phyloP scores from a whole-genome alignment of 2,888 invertebrate genomes.

The Trilocha varians region DNA sequence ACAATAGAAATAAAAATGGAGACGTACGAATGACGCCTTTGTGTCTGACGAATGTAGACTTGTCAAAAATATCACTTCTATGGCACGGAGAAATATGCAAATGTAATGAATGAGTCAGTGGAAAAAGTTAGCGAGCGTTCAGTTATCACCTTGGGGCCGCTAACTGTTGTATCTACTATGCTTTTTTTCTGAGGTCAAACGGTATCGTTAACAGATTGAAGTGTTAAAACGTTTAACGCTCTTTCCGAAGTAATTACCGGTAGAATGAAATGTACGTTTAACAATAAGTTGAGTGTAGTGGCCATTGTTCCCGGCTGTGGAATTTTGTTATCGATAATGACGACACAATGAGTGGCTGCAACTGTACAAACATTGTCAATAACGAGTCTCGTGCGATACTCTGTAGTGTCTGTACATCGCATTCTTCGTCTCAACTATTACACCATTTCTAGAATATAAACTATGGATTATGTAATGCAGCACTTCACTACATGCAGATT shows the following conservation, averaged over 20 bases:
- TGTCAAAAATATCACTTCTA: constrained; percentile 24
- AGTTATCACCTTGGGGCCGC: constrained; percentile 40
- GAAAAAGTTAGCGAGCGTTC: constrained; percentile 30
- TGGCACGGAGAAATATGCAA: constrained; percentile 31
- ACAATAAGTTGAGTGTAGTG: neutral
- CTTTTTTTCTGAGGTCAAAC: constrained; percentile 21
- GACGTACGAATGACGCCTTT: constrained; percentile 21
- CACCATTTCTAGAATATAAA: neutral
- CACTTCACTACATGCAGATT: neutral
- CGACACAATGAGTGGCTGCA: constrained; percentile 37
- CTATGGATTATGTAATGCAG: neutral
- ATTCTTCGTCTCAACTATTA: constrained; percentile 11
- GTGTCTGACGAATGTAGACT: constrained; percentile 27
- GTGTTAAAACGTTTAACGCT: constrained; percentile 7
- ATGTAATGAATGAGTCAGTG: constrained; percentile 38
- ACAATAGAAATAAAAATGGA: constrained; percentile 18
- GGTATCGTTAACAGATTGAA: constrained; percentile 13
- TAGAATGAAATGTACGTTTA: neutral
- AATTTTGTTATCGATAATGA: constrained; percentile 39
- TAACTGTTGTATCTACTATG: constrained; percentile 31
- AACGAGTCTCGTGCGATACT: constrained; percentile 9
- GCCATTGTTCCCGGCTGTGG: constrained; percentile 39
- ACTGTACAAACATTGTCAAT: constrained; percentile 37
- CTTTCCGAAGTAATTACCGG: constrained; percentile 22
- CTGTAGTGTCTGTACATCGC: constrained; percentile 13